Conservation (phyloP, 2,797 vertebrate genomes). For the Emydoidea blandingii region DNA sequence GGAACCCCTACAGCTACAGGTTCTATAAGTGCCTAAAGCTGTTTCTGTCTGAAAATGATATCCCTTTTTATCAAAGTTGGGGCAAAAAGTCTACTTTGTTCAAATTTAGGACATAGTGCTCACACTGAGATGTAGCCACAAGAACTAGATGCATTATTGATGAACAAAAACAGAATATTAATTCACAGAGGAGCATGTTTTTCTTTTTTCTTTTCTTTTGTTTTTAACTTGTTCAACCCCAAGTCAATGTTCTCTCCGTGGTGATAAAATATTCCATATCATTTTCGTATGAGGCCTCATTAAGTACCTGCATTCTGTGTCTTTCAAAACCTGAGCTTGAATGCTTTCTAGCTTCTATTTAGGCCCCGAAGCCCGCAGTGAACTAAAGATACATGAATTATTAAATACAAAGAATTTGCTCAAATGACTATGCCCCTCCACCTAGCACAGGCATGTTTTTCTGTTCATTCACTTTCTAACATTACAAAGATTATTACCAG, state of each 20-base stretch:
- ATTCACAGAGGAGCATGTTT: conserved; percentile 37
- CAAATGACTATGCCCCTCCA: conserved; percentile 2
- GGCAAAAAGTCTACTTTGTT: conserved; percentile 32
- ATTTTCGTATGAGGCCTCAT: background rate
- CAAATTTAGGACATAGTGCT: conserved; percentile 52
- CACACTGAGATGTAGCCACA: conserved; percentile 29
- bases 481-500: background rate
- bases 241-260: background rate
- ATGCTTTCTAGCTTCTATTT: background rate
- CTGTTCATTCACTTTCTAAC: background rate
- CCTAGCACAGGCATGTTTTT: background rate
- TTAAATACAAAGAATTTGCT: conserved; percentile 34
- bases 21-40: background rate
- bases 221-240: background rate
- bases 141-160: conserved; percentile 58
- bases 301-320: background rate
- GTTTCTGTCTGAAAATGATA: background rate
- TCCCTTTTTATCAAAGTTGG: conserved; percentile 17
- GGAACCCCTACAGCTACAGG: background rate
- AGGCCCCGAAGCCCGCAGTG: background rate
- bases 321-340: background rate
- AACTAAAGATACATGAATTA: conserved; percentile 31
- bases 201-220: conserved; percentile 37
- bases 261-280: conserved; percentile 19
- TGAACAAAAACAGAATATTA: conserved; percentile 42